Evolutionary conservation across 2,888 invertebrate species (phyloP), one percentile per base, ranked within the genome.

Genomic region (Synanthedon tipuliformis): DNA sequence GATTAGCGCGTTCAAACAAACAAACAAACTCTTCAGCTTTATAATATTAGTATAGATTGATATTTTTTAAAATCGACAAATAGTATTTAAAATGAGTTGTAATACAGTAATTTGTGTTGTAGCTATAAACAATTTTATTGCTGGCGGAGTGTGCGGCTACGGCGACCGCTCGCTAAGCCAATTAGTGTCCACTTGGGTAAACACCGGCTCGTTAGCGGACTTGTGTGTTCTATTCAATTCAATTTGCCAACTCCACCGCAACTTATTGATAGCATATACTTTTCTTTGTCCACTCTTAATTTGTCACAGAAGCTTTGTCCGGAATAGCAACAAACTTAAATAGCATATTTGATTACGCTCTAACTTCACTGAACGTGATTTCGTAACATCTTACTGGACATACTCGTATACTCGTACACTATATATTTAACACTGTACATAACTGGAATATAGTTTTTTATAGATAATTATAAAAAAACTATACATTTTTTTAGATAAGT

Each of bases 181-280:
- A 85, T 87, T 86, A 87, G 81, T 83, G 85, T 83, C 82, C 85
- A 85, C 86, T 86, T 83, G 80, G 82, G 85, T 81, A 85, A 87
- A 87, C 84, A 87, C 73, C 74, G 80, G 79, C 85, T 87, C 84
- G 86, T 87, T 87, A 87, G 82, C 78, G 81, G 83, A 80, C 83
- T 82, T 84, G 85, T 87, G 84, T 87, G 84, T 81, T 85, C 83
- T 81, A 81, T 81, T 81, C 79, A 82, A 87, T 87, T 85, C 79
- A 85, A 84, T 87, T 86, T 83, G 76, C 78, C 66, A 78, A 76
- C 75, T 82, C 73, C 73, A 79, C 81, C 70, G 68, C 77, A 73
- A 81, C 78, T 85, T 83, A 85, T 83, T 84, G 81, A 85, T 84
- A 80, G 70, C 71, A 76, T 75, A 75, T 68, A 62, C 63, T 66